Conservation (phyloP, 2,888 invertebrate genomes). For the Coremacera marginata region DNA sequence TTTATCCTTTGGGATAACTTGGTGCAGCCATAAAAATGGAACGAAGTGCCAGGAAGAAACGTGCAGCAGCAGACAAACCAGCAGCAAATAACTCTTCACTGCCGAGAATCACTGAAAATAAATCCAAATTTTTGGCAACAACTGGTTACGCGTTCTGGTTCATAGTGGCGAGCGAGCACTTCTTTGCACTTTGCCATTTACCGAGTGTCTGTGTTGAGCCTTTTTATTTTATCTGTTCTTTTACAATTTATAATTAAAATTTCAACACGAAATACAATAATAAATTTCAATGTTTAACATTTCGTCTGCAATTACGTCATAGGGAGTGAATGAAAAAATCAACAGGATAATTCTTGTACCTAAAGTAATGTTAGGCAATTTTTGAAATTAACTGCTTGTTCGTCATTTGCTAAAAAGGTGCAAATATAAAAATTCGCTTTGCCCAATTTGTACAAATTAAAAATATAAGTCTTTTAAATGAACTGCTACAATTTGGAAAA, state of each 20-base stretch:
- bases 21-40: not conserved
- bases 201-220: not conserved
- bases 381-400: too few relatives aligned
- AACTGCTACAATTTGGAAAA: too few relatives aligned
- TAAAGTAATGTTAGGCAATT: too few relatives aligned
- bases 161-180: not conserved
- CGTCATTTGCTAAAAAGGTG: too few relatives aligned
- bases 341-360: too few relatives aligned
- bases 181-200: not conserved
- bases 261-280: constrained; percentile 12
- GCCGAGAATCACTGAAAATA: constrained; percentile 22
- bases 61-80: not conserved
- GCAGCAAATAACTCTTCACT: constrained; percentile 12
- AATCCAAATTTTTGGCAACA: constrained; percentile 29
- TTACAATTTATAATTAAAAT: constrained; percentile 17
- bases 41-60: not conserved
- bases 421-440: too few relatives aligned
- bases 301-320: not conserved
- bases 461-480: too few relatives aligned
- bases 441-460: too few relatives aligned
- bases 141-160: constrained; percentile 7
- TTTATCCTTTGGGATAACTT: constrained; percentile 40
- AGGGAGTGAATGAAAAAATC: too few relatives aligned
- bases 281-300: constrained; percentile 15
- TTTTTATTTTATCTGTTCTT: not conserved